Evolutionary conservation across 2,797 vertebrate species (phyloP), one percentile per base, ranked within the genome.

Genomic region (Argentina silus): DNA sequence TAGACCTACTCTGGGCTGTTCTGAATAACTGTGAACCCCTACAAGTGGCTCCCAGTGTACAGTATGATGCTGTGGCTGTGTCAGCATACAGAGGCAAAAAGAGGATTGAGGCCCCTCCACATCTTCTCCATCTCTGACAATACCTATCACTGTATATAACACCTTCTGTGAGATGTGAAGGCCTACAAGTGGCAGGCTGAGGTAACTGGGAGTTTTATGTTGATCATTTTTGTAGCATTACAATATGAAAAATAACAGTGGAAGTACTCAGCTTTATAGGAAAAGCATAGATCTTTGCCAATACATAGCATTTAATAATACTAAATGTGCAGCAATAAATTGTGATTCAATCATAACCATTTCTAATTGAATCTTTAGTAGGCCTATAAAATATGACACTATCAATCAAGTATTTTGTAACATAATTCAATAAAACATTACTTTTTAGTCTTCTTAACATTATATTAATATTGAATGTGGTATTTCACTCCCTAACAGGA

Each of bases 121-220:
- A 65, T 48, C 43, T 65, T 65, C 63, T 65, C 63, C 19, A 48
- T 65, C 63, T 65, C 63, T 65, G 63, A 65, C 44, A 65, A 65
- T 8, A 44, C 63, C 44, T 65, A 47, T 65, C 63, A 65, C 89
- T 98, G 81, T 96, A 98, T n/a, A n/a, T n/a, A n/a, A n/a, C n/a
- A n/a, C n/a, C n/a, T n/a, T n/a, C n/a, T n/a, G 78, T 79, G 96
- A 62, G 97, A 97, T 89, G 95, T 97, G 82, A 98, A 97, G 65
- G 85, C 96, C 77, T 98, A 96, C 82, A 97, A 97, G 92, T 95
- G 96, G 78, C 96, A 97, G 86, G 80, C 95, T 71, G 96, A 97
- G 83, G 96, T 97, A 66, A 79, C 95, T 83, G 97, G 97, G 77
- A 95, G 97, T 95, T n/a, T n/a, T n/a, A n/a, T n/a, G n/a, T n/a